Evolutionary conservation across 2,113 vertebrate species (phyloP), one percentile per base, ranked within the genome.

Genomic region (Conger conger): DNA sequence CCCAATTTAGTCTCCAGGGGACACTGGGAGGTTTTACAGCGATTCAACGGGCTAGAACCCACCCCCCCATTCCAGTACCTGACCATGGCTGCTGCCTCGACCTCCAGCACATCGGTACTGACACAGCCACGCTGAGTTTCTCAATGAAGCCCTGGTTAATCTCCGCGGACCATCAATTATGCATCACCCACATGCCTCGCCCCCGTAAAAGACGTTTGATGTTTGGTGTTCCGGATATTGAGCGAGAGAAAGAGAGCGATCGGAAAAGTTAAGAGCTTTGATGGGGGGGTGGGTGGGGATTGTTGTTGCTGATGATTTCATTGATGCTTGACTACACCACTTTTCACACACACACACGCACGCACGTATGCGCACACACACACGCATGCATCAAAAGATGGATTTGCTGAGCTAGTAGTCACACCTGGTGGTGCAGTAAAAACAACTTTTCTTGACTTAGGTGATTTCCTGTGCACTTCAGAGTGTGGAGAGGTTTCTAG

Each of bases 151-250:
- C 45, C 82, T 1, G 37, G 88, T 89, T 85, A 80, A 87, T 88
- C 88, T 91, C 84, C 86, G 82, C 88, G 86, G 84, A 89, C 86
- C 82, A 88, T 93, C 89, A 92, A 93, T 93, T 91, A 93, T 93
- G 87, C 88, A 93, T 54, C 63, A 82, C 54, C 79, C 63, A 20
- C 84, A 84, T 88, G 73, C 85, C 82, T 79, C 60, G 82, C 45
- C 18, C 27, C 83, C 79, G 87, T 85, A 86, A 81, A 88, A 86
- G 38, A 57, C 78, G 18, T 23, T 30, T 30, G 50, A 77, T 30
- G n/a, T 23, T 30, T 30, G 50, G 63, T 30, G n/a, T 20, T 18
- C 76, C n/a, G 80, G 35, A 53, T 38, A 35, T 27, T 5, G 38
- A 76, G 40, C 37, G 33, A 33, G 40, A 60, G 60, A 36, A 23